These are phyloP conservation scores for Hedychridium roseum DNA, from an alignment of 2,888 invertebrate species.

Conservation along the genomic window DNA sequence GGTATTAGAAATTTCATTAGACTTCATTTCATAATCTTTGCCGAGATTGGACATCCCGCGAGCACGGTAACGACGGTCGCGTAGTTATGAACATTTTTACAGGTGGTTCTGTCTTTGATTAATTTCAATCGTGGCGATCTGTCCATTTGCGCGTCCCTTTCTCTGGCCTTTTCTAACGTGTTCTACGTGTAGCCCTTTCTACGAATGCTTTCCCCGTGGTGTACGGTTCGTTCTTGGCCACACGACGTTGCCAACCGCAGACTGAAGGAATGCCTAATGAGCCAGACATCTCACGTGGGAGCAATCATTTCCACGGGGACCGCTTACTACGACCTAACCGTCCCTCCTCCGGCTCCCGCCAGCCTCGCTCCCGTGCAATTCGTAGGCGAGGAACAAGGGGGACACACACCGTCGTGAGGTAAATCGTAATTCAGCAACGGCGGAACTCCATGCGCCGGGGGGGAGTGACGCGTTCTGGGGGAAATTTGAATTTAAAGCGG, in stretches of 20 bases:
- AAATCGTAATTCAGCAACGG: constrained; percentile 33
- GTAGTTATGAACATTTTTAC: no score
- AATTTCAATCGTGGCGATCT: no score
- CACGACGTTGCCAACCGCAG: constrained; percentile 41
- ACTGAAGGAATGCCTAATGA: constrained; percentile 58
- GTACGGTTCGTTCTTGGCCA: constrained; percentile 24
- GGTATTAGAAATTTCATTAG: no score
- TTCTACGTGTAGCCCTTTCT: no score
- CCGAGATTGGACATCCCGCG: no score
- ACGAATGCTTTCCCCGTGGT: no score
- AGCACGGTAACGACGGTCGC: no score
- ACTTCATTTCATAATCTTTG: no score
- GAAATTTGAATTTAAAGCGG: constrained; percentile 46
- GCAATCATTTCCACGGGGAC: constrained; percentile 51
- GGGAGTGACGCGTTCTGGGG: constrained; percentile 9
- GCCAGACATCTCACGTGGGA: constrained; percentile 54
- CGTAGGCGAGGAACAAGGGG: constrained; percentile 5
- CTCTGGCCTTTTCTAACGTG: no score
- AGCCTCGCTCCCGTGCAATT: constrained; percentile 3
- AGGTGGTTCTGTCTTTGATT: no score
- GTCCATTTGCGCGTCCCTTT: constrained; percentile 7
- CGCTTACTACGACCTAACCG: constrained; percentile 36
- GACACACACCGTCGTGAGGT: constrained; percentile 10
- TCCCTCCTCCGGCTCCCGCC: no score
- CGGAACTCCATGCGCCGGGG: constrained; percentile 19